These are phyloP conservation scores for Bombus polaris DNA, from an alignment of 1,140 invertebrate species.

Conservation along the genomic window DNA sequence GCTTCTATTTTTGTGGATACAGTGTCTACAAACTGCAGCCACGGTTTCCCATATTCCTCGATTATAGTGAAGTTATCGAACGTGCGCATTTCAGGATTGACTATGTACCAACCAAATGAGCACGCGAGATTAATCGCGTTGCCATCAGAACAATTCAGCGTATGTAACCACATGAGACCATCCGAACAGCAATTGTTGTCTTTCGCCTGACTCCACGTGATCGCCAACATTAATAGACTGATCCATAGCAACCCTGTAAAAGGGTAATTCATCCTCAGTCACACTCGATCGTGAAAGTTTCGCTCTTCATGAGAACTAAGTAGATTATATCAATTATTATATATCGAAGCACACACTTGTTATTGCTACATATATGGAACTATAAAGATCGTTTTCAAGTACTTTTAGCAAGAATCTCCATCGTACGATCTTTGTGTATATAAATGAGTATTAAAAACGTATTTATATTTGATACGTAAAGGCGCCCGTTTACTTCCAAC, in stretches of 20 bases:
- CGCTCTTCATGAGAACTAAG: background rate
- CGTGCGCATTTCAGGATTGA: conserved; percentile 27
- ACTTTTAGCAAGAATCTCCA: background rate
- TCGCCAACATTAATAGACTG: conserved; percentile 12
- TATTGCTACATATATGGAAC: too few relatives aligned
- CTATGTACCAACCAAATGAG: conserved; percentile 32
- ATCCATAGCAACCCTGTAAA: conserved; percentile 49
- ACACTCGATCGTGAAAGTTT: background rate
- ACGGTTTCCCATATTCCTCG: conserved; percentile 14
- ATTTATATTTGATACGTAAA: background rate
- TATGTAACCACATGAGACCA: background rate
- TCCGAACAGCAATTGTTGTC: conserved; percentile 61
- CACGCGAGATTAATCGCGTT: conserved; percentile 60
- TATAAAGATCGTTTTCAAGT: too few relatives aligned
- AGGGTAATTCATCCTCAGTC: background rate
- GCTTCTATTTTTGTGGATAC: conserved; percentile 20
- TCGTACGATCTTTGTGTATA: background rate
- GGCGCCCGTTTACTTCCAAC: background rate
- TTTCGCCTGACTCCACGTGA: conserved; percentile 14
- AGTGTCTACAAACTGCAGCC: conserved; percentile 16
- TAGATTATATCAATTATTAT: background rate
- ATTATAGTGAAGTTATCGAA: conserved; percentile 58
- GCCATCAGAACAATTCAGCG: conserved; percentile 67
- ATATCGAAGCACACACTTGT: background rate
- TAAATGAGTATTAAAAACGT: background rate